These are phyloP conservation scores for Urocynchramus pylzowi DNA, from an alignment of 2,113 vertebrate species.

Conservation along the genomic window DNA sequence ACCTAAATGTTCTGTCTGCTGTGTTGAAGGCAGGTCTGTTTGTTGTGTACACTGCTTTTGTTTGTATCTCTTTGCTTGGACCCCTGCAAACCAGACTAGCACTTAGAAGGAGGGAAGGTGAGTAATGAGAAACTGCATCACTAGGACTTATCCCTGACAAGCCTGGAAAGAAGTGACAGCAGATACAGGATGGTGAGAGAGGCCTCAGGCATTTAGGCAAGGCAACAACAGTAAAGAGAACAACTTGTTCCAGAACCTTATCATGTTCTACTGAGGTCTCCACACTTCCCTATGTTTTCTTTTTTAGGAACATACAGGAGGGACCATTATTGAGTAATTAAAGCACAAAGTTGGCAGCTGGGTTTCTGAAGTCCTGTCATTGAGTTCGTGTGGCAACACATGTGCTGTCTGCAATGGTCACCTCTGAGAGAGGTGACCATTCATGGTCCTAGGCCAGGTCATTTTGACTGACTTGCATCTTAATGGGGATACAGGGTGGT, in stretches of 20 bases:
- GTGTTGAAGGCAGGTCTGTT: neutral
- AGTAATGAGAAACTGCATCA: neutral
- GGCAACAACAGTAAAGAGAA: neutral
- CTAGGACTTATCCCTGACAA: neutral
- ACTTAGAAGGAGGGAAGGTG: neutral
- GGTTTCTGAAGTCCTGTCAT: neutral
- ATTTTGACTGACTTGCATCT: neutral
- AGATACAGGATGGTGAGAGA: neutral
- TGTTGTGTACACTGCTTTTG: neutral
- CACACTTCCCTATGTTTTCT: neutral
- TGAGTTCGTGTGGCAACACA: neutral
- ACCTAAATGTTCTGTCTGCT: neutral
- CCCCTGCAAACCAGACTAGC: neutral
- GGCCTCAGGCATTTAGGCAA: neutral
- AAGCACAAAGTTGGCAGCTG: neutral
- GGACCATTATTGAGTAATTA: neutral
- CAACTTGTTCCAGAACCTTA: constrained; percentile 9
- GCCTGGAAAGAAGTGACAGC: neutral
- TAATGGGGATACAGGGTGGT: neutral
- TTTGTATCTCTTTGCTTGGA: neutral
- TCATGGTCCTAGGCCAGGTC: neutral
- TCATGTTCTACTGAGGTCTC: neutral
- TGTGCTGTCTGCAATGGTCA: neutral
- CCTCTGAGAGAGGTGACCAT: neutral
- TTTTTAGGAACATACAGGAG: neutral